phyloP scores from a whole-genome alignment of 2,888 invertebrate genomes.

The Charanyca ferruginea region DNA sequence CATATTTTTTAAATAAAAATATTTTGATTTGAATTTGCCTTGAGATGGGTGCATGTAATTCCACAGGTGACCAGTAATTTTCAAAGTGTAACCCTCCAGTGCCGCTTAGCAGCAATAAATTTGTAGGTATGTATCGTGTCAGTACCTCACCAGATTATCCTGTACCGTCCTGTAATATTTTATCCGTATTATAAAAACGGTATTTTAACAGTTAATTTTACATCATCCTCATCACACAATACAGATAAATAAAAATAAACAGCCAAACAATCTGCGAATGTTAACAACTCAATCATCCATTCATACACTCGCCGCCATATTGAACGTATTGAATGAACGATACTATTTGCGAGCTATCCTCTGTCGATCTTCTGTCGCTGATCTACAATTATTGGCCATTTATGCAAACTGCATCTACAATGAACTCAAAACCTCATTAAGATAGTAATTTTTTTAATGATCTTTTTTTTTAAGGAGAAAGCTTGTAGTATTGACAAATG shows the following conservation, averaged over 20 bases:
- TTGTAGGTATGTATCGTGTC: too few species aligned
- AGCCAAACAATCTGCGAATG: conserved; percentile 63
- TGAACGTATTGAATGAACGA: conserved; percentile 67
- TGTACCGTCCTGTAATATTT: background rate
- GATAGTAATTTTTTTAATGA: too few species aligned
- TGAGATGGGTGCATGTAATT: too few species aligned
- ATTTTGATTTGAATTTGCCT: too few species aligned
- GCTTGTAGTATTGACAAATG: too few species aligned
- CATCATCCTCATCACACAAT: conserved; percentile 11
- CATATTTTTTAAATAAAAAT: too few species aligned
- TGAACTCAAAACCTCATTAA: background rate
- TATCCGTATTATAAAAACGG: background rate
- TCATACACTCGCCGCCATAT: conserved; percentile 68
- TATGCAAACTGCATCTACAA: conserved; percentile 51
- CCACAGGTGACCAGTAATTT: too few species aligned
- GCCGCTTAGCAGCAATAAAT: too few species aligned
- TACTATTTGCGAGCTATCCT: conserved; percentile 56
- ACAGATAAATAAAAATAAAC: conserved; percentile 27
- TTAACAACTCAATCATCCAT: conserved; percentile 84
- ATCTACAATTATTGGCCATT: conserved; percentile 60
- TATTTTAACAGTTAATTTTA: conserved; percentile 20
- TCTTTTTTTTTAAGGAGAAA: too few species aligned
- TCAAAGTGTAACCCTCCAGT: too few species aligned
- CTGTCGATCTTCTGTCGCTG: conserved; percentile 67
- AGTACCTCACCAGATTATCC: too few species aligned